Base-by-base conservation (phyloP, 2,888 invertebrate genomes). In the Sinhomidia bicolor region DNA sequence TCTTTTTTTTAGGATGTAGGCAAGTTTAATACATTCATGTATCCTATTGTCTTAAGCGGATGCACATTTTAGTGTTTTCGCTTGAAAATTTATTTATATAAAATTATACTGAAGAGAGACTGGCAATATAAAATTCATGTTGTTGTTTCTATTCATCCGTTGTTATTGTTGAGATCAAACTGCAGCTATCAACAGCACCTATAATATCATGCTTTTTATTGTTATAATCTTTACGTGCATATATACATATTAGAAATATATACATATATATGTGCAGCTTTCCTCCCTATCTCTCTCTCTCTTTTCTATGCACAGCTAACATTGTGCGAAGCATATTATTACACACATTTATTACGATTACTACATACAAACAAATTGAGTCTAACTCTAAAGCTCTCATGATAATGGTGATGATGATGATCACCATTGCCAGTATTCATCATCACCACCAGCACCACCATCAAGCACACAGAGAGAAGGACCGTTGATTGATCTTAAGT, bases 401-500 rank as follows among this genome's bases (percentile, higher is more conserved):
- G 29, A 26, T n/a, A n/a, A n/a, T n/a, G n/a, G n/a, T n/a, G n/a
- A n/a, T n/a, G n/a, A n/a, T n/a, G n/a, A n/a, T n/a, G n/a, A n/a
- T n/a, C n/a, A n/a, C n/a, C n/a, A n/a, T n/a, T n/a, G n/a, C n/a
- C n/a, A n/a, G n/a, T n/a, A n/a, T n/a, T n/a, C n/a, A n/a, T n/a
- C n/a, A n/a, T n/a, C n/a, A n/a, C n/a, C n/a, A n/a, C n/a, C n/a
- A n/a, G n/a, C n/a, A n/a, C n/a, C n/a, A n/a, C n/a, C n/a, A n/a
- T n/a, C n/a, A 36, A 36, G 17, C 32, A 32, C 14, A 65, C n/a
- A 32, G 32, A 36, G 32, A 2, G 6, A 1, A n/a, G 32, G 32
- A 36, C 23, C 36, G 65, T 65, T 65, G 65, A 36, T 65, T 36
- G 65, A 65, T 65, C 65, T 65, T 65, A 65, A 65, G 32, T 65